These are phyloP conservation scores for Channa argus DNA, from an alignment of 2,113 vertebrate genomes.

Conservation along the genomic window DNA sequence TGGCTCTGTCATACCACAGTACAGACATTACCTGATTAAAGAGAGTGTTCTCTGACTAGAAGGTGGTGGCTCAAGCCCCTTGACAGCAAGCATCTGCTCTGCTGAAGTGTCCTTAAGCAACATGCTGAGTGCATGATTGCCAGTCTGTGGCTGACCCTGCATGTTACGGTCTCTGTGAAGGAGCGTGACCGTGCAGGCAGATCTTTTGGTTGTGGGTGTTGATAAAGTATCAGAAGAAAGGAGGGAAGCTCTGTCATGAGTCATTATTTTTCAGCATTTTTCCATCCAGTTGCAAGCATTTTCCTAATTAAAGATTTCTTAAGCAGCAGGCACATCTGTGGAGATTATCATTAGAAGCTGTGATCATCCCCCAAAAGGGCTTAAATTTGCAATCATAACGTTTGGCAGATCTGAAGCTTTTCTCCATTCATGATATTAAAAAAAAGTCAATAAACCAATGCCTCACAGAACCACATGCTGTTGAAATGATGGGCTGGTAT, in stretches of 20 bases:
- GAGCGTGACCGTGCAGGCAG: neutral
- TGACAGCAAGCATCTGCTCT: constrained; percentile 35
- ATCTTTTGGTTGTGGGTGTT: neutral
- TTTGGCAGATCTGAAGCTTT: constrained; percentile 20
- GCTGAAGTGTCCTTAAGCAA: constrained; percentile 60
- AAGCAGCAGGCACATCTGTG: constrained; percentile 40
- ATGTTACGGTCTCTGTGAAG: neutral
- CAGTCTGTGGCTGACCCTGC: constrained; percentile 11
- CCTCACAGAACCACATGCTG: neutral
- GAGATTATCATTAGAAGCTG: constrained; percentile 42
- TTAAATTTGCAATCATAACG: constrained; percentile 47
- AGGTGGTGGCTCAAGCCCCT: constrained; percentile 4
- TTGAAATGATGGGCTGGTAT: neutral
- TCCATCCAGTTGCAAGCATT: constrained; percentile 17
- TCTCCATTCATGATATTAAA: constrained; percentile 16
- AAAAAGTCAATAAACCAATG: neutral
- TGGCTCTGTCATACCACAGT: neutral
- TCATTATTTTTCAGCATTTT: constrained; percentile 26
- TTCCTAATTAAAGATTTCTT: constrained; percentile 50
- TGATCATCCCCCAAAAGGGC: constrained; percentile 33
- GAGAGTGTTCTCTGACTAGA: constrained; percentile 33
- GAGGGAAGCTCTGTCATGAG: constrained; percentile 6
- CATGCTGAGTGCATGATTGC: constrained; percentile 1
- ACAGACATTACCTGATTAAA: constrained; percentile 32
- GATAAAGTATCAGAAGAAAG: neutral